Evolutionary conservation across 2,113 vertebrate genomes (phyloP), one percentile per base, ranked within the genome.

Genomic region (Upupa epops): DNA sequence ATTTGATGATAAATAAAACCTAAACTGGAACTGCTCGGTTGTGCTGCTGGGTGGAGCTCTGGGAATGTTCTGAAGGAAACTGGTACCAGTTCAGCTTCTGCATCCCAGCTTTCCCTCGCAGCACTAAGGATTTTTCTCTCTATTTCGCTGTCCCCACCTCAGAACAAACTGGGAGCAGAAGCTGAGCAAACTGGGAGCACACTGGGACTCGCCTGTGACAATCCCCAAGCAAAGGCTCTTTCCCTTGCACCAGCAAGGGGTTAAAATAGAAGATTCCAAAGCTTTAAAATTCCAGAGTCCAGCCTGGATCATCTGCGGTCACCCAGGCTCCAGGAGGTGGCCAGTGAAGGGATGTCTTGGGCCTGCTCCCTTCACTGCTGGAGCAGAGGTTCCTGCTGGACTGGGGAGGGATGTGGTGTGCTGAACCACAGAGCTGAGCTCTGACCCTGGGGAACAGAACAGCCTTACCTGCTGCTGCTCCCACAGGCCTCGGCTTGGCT

Each of bases 401-500:
- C 16, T n/a, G 25, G 32, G 63, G 58, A 34, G 22, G 14, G 4
- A 8, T 19, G 5, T 2, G 2, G 9, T 7, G n/a, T 1, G 29
- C 26, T 51, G 76, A 24, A 12, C 5, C 3, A 1, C 5, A 5
- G 63, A 55, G 55, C 55, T 56, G 55, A 13, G 56, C 31, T 13
- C 20, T 59, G 40, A 12, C 11, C 11, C 40, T 3, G 48, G 36
- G 24, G 51, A 36, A 21, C 0, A 29, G n/a, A 1, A 3, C 0
- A 6, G 13, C 59, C 69, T 58, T 3, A 3, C 70, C 64, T 29
- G 65, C 56, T 48, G 90, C 68, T 34, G 15, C 11, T 69, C 3
- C 54, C 49, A 37, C 5, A 66, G 61, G 22, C 21, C 28, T 1
- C 0, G 7, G 21, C 5, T 2, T 1, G 3, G 45, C 52, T 17